phyloP scores from a whole-genome alignment of 2,113 vertebrate genomes.

The Cephalopterus ornatus region DNA sequence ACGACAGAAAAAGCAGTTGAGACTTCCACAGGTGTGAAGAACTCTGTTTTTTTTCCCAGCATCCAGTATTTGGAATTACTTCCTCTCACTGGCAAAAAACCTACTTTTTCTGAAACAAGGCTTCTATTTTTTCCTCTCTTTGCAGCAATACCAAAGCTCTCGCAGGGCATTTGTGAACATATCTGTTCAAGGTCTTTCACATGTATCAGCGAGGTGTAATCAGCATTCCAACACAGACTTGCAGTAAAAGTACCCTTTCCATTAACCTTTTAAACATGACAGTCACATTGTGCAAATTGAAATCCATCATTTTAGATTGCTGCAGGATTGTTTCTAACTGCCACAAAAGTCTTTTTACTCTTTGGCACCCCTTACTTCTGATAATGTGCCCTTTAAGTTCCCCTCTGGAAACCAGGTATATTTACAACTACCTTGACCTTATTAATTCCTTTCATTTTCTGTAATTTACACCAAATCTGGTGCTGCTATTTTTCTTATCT shows the following conservation, averaged over 20 bases:
- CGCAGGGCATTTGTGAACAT: background rate
- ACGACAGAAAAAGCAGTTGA: background rate
- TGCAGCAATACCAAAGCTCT: background rate
- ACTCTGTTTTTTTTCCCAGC: background rate
- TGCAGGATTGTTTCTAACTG: background rate
- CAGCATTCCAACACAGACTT: background rate
- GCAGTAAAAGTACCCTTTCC: background rate
- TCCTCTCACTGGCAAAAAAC: background rate
- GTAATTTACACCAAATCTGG: background rate
- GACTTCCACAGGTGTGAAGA: background rate
- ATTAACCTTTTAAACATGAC: constrained; percentile 34
- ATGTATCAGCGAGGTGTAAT: background rate
- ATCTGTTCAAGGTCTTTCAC: background rate
- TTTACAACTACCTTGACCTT: background rate
- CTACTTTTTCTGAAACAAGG: background rate
- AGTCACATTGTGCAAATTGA: background rate
- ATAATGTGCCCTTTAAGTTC: background rate
- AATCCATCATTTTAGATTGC: constrained; percentile 23
- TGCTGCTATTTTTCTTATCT: background rate
- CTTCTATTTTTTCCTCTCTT: background rate
- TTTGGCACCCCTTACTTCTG: background rate
- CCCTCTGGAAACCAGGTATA: background rate
- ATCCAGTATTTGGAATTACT: background rate
- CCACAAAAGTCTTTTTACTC: background rate
- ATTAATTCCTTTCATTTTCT: background rate